Evolutionary conservation across 2,888 invertebrate species (phyloP), one percentile per base, ranked within the genome.

Genomic region (Serrognathus titanus): DNA sequence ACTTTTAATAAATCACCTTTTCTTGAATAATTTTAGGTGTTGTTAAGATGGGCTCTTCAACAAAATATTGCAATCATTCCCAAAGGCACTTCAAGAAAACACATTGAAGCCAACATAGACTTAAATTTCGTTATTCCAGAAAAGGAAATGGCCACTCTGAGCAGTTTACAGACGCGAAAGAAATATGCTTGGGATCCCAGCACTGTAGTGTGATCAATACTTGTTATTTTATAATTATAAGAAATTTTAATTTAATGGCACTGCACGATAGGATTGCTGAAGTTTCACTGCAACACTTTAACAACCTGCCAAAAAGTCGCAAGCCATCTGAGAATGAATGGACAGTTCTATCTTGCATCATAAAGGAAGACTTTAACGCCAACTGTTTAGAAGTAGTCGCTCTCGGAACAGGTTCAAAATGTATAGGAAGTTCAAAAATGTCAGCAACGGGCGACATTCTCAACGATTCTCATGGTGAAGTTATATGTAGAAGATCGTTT

Each of bases 381-480:
- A 67, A 75, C 46, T 65, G 69, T 5, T 66, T 78, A 38, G 80
- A 84, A 71, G 85, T 94, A 3, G 85, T 94, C 24, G 83, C 94
- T n/a, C 74, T 95, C 52, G 94, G 92, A 2, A 93, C 93, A 2
- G 97, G 97, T 0, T 90, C 96, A 0, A 97, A 95, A 79, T 97
- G 96, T 75, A 83, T 97, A 61, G 94, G 95, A 1, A 80, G 82
- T 54, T 77, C 78, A 2, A 84, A 85, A 73, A 79, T 89, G 79
- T 86, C 85, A 51, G 69, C 79, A 2, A 74, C 73, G 31, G 94
- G 94, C 1, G 83, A 85, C 66, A 80, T 90, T 58, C 69, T 97
- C 10, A 92, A 92, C 72, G 97, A 97, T 75, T 92, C 92, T 39
- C 97, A 97, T 79, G 94, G 96, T 1, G 97, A 97, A 81, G 83